phyloP scores from a whole-genome alignment of 2,113 vertebrate species.

The Enhydra lutris region DNA sequence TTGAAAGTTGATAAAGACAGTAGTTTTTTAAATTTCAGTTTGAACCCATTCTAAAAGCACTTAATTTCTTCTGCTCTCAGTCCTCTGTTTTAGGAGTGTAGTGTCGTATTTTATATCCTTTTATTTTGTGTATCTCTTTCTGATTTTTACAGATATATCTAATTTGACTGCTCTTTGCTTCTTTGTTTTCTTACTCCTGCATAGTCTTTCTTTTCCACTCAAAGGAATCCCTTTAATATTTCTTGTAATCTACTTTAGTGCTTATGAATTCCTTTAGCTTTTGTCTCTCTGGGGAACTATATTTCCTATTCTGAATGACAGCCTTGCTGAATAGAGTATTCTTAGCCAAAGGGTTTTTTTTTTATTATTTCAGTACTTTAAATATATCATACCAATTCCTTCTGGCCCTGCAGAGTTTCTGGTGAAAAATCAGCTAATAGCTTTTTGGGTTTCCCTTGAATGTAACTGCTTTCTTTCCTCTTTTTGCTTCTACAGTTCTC shows the following conservation, averaged over 20 bases:
- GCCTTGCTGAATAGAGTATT: too few relatives aligned
- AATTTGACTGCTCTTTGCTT: not conserved
- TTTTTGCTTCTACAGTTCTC: too few relatives aligned
- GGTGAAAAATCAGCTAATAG: too few relatives aligned
- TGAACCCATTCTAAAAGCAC: not conserved
- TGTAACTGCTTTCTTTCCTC: too few relatives aligned
- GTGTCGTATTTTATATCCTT: not conserved
- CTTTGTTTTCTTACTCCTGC: not conserved
- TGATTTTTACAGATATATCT: not conserved
- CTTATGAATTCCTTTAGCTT: not conserved
- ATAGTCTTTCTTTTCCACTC: not conserved
- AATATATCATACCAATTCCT: too few relatives aligned
- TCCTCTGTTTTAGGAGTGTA: not conserved
- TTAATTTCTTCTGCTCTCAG: not conserved
- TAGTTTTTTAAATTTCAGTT: not conserved
- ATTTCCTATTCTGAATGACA: not conserved
- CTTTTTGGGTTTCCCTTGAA: too few relatives aligned
- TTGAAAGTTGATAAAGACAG: not conserved
- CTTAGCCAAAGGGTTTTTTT: too few relatives aligned
- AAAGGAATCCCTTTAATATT: not conserved
- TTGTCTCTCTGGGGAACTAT: not conserved
- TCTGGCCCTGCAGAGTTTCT: too few relatives aligned
- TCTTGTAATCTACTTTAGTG: not conserved
- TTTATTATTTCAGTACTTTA: too few relatives aligned
- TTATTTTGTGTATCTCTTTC: not conserved